Evolutionary conservation across 2,797 vertebrate species (phyloP).

Genomic region (Nothura maculosa): DNA sequence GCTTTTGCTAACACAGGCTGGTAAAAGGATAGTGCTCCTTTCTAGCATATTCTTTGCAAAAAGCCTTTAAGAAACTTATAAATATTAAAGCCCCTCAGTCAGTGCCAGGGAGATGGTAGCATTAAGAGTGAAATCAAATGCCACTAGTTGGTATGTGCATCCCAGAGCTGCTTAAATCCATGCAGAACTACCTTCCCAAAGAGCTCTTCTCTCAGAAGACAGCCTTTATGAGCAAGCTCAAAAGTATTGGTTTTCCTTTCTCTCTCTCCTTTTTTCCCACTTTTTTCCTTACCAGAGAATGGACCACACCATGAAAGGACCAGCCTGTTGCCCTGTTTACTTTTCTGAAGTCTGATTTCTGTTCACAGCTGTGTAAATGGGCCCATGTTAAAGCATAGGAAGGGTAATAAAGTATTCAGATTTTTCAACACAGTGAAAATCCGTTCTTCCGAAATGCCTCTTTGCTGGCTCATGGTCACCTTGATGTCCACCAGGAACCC

Average conservation of each 20-base stretch:
- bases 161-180: neutral
- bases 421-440: conserved; percentile 36
- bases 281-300: neutral
- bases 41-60: conserved; percentile 69
- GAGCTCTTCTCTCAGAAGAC: neutral
- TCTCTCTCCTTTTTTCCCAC: fast-evolving
- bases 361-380: neutral
- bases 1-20: conserved; percentile 18
- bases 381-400: neutral
- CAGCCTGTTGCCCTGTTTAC: neutral
- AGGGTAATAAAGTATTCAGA: conserved; percentile 24
- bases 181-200: neutral
- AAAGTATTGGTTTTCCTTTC: neutral
- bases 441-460: neutral
- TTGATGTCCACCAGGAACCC: too few species aligned
- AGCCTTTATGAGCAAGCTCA: neutral
- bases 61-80: conserved; percentile 75
- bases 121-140: conserved; percentile 68
- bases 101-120: conserved; percentile 52
- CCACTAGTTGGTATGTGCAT: neutral
- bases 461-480: too few species aligned
- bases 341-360: conserved; percentile 30
- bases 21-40: conserved; percentile 68
- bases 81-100: conserved; percentile 74
- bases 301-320: neutral